Evolutionary conservation across 2,888 invertebrate species (phyloP).

Genomic region (Drosophila koepferae): DNA sequence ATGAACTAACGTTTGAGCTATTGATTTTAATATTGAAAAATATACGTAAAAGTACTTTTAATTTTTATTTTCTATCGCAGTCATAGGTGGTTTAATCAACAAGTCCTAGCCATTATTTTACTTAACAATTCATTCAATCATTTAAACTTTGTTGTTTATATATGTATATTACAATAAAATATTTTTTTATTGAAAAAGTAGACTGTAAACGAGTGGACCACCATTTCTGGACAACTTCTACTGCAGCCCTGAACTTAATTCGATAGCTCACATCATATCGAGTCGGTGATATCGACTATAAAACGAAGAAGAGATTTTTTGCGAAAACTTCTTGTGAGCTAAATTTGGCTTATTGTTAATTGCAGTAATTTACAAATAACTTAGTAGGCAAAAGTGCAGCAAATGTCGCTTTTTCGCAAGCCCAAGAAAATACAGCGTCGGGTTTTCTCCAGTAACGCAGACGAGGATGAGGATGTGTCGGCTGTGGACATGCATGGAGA

Average conservation of each 20-base stretch:
- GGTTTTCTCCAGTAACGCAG: conserved; percentile 90
- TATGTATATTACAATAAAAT: neutral
- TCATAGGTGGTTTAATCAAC: neutral
- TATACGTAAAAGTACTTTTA: neutral
- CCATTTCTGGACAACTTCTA: neutral
- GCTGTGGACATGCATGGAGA: conserved; percentile 83
- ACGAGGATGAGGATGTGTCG: conserved; percentile 87
- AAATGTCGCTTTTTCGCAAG: conserved; percentile 94
- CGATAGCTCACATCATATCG: conserved; percentile 37
- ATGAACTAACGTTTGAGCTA: neutral
- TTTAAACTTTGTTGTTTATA: too few relatives aligned
- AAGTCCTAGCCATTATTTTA: neutral
- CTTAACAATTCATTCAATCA: too few relatives aligned
- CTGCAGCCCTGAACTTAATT: conserved; percentile 14
- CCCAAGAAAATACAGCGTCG: conserved; percentile 93
- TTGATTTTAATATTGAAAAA: neutral
- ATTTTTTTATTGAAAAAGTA: neutral
- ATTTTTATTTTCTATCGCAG: neutral
- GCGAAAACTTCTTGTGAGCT: conserved; percentile 35
- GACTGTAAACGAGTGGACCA: neutral
- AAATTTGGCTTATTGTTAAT: conserved; percentile 21
- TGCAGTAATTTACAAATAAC: neutral
- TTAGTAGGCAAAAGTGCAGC: conserved; percentile 10
- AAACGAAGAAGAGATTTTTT: conserved; percentile 37
- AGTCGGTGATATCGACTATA: conserved; percentile 52